Percentiles rank a stretch among this genome's conserved stretches.
phyloP scores from a whole-genome alignment of 1,140 invertebrate species.

The Rhopalosiphum maidis region DNA sequence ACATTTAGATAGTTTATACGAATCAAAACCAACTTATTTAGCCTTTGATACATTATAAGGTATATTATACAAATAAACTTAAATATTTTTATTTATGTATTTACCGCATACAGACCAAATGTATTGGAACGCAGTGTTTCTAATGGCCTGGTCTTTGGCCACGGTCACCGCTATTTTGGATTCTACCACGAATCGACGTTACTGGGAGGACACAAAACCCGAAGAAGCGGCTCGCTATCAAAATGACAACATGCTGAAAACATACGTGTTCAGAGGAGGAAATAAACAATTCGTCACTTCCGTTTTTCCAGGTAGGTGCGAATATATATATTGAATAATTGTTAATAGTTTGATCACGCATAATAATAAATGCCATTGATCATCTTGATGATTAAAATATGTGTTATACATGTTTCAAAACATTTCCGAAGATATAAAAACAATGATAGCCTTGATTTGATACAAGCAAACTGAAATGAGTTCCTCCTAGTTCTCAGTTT shows the following conservation, averaged over 20 bases:
- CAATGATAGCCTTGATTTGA: not conserved
- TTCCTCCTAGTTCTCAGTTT: not conserved
- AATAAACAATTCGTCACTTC: constrained; percentile 51
- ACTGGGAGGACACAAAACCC: constrained; percentile 12
- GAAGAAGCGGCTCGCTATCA: not conserved
- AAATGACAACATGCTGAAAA: not conserved
- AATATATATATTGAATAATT: not conserved
- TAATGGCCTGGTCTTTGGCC: constrained; percentile 35
- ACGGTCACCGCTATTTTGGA: constrained; percentile 47
- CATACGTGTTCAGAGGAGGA: not conserved
- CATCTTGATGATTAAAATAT: not conserved
- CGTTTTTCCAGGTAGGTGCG: constrained; percentile 4
- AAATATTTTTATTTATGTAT: not conserved
- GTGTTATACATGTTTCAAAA: not conserved
- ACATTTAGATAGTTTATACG: not conserved
- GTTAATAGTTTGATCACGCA: not conserved
- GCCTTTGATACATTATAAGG: not conserved
- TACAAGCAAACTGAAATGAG: not conserved
- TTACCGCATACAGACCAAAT: not conserved
- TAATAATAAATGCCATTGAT: not conserved
- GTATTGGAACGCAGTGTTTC: constrained; percentile 38
- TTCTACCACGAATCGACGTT: not conserved
- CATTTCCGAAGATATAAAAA: not conserved
- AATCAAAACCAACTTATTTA: not conserved
- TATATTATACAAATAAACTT: not conserved